phyloP scores from a whole-genome alignment of 64 coral and sea anemone species.

The Platygyra sinensis region DNA sequence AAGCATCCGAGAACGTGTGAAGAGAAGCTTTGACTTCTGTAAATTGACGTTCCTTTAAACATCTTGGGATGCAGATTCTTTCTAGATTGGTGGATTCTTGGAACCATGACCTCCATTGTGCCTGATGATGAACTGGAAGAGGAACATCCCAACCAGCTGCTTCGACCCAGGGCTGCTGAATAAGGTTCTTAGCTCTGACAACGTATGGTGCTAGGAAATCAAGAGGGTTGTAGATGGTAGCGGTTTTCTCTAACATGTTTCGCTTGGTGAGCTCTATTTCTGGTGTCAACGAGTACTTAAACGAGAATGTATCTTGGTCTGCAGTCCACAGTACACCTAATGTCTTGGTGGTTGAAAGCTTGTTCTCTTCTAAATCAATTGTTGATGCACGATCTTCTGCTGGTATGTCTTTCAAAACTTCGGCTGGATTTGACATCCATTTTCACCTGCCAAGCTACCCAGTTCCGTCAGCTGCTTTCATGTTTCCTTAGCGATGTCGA shows the following conservation, averaged over 20 bases:
- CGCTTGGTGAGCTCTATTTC: background rate
- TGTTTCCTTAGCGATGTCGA: too few species aligned
- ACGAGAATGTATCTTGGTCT: background rate
- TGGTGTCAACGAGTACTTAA: slow-evolving; percentile 2
- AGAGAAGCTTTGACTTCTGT: too few species aligned
- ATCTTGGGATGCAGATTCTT: slow-evolving; percentile 25
- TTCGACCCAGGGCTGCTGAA: slow-evolving; percentile 53
- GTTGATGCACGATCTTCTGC: too few species aligned
- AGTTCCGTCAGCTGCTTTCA: slow-evolving; percentile 36
- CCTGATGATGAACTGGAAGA: background rate
- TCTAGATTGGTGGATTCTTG: background rate
- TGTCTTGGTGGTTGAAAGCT: too few species aligned
- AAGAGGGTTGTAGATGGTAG: slow-evolving; percentile 41
- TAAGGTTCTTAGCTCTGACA: slow-evolving; percentile 38
- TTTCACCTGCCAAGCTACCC: slow-evolving; percentile 38
- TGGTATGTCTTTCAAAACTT: slow-evolving; percentile 61
- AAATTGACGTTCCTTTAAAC: slow-evolving; percentile 16
- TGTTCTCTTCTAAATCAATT: too few species aligned
- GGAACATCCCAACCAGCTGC: slow-evolving; percentile 28
- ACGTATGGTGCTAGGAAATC: slow-evolving; percentile 57
- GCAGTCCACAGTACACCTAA: background rate
- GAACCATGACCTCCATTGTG: slow-evolving; percentile 23
- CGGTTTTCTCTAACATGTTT: background rate
- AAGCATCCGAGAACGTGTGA: slow-evolving; percentile 58
- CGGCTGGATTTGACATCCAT: slow-evolving; percentile 62